Evolutionary conservation across 2,888 invertebrate species (phyloP), one percentile per base, ranked within the genome.

Genomic region (Scaptomyza tumidula): DNA sequence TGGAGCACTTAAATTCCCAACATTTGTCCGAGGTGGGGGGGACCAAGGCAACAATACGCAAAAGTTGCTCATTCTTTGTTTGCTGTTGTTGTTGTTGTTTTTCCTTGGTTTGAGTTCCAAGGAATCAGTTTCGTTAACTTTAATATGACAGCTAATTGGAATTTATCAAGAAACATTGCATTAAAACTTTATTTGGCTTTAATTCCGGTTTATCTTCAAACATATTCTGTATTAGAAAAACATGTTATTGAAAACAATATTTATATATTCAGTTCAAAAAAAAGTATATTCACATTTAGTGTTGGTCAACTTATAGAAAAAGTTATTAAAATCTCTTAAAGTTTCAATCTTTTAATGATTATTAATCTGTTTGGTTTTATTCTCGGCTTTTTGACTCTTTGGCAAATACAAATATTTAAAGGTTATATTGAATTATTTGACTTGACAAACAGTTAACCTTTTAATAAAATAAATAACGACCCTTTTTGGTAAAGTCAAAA

Each of bases 381-480:
- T 11, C 5, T 24, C n/a, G 6, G 14, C 16, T 11, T 24, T 24
- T 24, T 24, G 24, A 24, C 39, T 13, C 35, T 13, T 11, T 37
- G 11, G 11, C 14, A 13, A 37, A 9, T 27, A 52, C 52, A 39
- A 39, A 39, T 29, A 39, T 57, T 19, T 39, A 29, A 13, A 29
- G 16, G n/a, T 29, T 29, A 11, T 11, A 14, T 41, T 61, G 11
- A 24, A 44, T 9, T 3, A 16, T 46, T 41, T 31, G 41, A 55
- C 41, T 41, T 27, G 50, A 61, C 37, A 43, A 45, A 41, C 41
- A 41, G 24, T 9, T 37, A 19, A 55, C 35, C 46, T 52, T 33
- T 71, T 56, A 44, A 55, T 54, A 52, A 52, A 52, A 52, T 6
- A 56, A 37, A 16, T 27, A 31, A 46, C 16, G 37, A 27, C 7